Conservation (phyloP, 2,888 invertebrate species). For the Heteromyza rotundicornis region DNA sequence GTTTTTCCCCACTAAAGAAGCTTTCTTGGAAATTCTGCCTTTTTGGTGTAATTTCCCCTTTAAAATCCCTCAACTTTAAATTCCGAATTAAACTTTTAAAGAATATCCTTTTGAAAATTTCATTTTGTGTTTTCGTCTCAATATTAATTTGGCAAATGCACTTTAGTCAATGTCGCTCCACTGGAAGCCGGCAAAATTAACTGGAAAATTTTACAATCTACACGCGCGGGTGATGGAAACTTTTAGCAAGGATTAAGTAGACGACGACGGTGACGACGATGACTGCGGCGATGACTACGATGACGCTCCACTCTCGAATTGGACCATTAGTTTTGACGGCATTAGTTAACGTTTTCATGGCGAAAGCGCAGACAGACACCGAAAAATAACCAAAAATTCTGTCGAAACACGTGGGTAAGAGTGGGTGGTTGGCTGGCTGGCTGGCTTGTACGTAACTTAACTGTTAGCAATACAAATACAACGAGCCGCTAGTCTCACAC, state of each 20-base stretch:
- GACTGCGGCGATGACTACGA: constrained; percentile 3
- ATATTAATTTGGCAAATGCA: constrained; percentile 53
- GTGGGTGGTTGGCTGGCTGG: too few relatives aligned
- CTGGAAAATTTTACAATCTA: constrained; percentile 50
- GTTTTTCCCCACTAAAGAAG: too few relatives aligned
- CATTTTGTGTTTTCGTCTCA: too few relatives aligned
- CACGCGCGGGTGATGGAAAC: constrained; percentile 21
- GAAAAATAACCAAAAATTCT: too few relatives aligned
- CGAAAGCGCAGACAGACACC: constrained; percentile 32
- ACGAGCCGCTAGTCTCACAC: neutral
- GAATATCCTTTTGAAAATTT: too few relatives aligned
- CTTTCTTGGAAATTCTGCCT: too few relatives aligned
- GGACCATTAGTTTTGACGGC: constrained; percentile 60
- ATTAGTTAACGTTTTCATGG: constrained; percentile 53
- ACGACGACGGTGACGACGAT: constrained; percentile 16
- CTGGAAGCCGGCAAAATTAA: constrained; percentile 43
- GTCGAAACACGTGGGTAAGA: too few relatives aligned
- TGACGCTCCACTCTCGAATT: constrained; percentile 52
- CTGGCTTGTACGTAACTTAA: too few relatives aligned
- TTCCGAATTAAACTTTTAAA: too few relatives aligned
- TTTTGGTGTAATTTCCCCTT: too few relatives aligned
- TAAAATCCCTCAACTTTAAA: too few relatives aligned
- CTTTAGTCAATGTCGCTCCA: constrained; percentile 11
- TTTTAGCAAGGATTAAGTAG: constrained; percentile 41
- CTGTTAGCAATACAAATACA: neutral